Evolutionary conservation across 1,140 invertebrate genomes (phyloP), one percentile per base, ranked within the genome.

Genomic region (Heterodera schachtii): DNA sequence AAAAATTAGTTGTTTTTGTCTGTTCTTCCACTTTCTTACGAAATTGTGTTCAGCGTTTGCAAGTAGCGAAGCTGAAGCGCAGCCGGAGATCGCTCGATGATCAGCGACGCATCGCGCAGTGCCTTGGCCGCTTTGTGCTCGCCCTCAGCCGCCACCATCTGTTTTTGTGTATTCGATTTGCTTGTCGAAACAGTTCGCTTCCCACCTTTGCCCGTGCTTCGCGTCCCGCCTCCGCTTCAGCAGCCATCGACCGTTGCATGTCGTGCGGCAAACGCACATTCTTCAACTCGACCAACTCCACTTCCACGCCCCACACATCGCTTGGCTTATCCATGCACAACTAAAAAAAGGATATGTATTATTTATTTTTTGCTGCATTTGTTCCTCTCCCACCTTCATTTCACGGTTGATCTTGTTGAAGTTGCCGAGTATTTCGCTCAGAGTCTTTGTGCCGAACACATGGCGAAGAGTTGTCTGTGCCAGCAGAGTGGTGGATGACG

Each of bases 201-300:
- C 49, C 0, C 49, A 52, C 86, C 88, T 91, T 86, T 5, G 86
- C 86, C 52, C 75, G 49, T 13, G 87, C 85, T 46, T 88, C 87
- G 66, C 86, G 66, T 16, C 82, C 75, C 21, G 91, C 90, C 81
- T 90, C 91, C 2, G 91, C 91, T 82, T 91, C 91, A 8, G 90
- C 90, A n/a, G 90, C 90, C 89, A 91, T 90, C 1, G 90, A 85
- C 57, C 92, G 86, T 83, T 92, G 92, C 67, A 92, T 44, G 81
- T 91, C 88, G 3, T 87, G 81, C 3, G 91, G 91, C 43, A 92
- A 84, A n/a, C 91, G 85, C n/a, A 92, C 91, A 80, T 92, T 91
- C 87, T 92, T 92, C 94, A 97, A 95, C 93, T 97, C 95, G 44
- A 98, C 95, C 84, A 92, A 92, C 90, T 97, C 95, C 0, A 98